Conservation (phyloP, 2,113 vertebrate genomes). For the Procavia capensis region DNA sequence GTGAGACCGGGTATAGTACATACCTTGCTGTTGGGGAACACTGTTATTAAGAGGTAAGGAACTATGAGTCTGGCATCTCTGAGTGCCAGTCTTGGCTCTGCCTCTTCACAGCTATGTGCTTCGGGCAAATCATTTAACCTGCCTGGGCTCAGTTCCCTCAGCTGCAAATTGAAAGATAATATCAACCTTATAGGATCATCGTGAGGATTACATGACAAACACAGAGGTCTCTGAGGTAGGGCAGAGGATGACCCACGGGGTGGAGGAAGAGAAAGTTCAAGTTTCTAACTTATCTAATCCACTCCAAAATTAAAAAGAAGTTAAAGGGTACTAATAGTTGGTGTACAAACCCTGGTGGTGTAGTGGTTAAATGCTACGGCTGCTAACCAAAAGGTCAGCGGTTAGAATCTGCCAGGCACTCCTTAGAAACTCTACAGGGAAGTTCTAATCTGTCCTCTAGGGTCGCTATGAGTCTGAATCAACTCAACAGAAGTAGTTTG, state of each 20-base stretch:
- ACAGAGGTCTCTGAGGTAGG: background rate
- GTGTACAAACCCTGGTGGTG: no score
- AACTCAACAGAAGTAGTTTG: no score
- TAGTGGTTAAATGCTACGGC: no score
- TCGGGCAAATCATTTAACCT: background rate
- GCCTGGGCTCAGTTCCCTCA: background rate
- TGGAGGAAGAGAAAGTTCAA: background rate
- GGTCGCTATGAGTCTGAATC: no score
- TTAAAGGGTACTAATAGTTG: background rate
- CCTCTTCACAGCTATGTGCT: background rate
- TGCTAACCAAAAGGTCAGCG: no score
- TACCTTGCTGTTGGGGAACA: background rate
- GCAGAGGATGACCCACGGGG: background rate
- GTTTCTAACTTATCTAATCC: constrained; percentile 21
- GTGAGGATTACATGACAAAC: background rate
- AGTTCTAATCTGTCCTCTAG: no score
- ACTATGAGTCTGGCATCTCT: background rate
- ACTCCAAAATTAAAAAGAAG: background rate
- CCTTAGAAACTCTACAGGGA: no score
- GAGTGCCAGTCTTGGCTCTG: background rate
- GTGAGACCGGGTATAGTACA: accelerated
- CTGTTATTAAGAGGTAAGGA: background rate
- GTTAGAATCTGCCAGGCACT: no score
- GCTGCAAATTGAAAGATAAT: background rate
- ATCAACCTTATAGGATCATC: background rate